A percentile compares a stretch with the other conserved stretches of the same genome.
phyloP scores from a whole-genome alignment of 2,797 vertebrate genomes.

The Urosaurus nigricauda region DNA sequence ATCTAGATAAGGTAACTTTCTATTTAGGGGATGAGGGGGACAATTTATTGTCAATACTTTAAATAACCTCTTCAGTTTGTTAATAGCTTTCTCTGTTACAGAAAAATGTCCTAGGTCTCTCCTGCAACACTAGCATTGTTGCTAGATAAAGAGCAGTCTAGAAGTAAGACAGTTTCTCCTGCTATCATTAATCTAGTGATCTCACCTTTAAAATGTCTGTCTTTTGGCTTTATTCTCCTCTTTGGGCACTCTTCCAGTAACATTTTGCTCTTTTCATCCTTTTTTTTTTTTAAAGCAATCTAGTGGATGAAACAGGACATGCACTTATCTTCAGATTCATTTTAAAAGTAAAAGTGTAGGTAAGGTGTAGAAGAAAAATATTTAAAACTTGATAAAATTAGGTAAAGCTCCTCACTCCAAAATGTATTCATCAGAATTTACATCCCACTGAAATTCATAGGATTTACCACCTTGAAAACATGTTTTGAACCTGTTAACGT shows the following conservation, averaged over 20 bases:
- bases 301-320: conserved; percentile 51
- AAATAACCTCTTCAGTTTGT: conserved; percentile 55
- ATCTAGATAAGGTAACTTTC: conserved; percentile 52
- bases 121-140: conserved; percentile 48
- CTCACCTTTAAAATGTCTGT: conserved; percentile 64
- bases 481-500: conserved; percentile 7
- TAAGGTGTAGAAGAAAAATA: not conserved
- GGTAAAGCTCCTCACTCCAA: not conserved
- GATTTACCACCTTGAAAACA: not conserved
- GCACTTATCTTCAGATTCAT: conserved; percentile 53
- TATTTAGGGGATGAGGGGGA: conserved; percentile 36
- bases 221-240: conserved; percentile 59
- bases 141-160: conserved; percentile 49
- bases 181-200: conserved; percentile 67
- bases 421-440: conserved; percentile 9
- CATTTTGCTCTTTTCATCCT: conserved; percentile 64
- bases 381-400: not conserved
- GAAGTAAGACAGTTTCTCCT: conserved; percentile 51
- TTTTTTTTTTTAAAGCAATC: conserved; percentile 53
- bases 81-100: conserved; percentile 58
- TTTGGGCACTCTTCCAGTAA: conserved; percentile 69
- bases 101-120: conserved; percentile 55
- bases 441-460: conserved; percentile 19
- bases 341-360: conserved; percentile 40
- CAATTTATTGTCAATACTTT: conserved; percentile 63